These are phyloP conservation scores for Peribatodes rhomboidaria DNA, from an alignment of 2,888 invertebrate genomes.

Conservation along the genomic window DNA sequence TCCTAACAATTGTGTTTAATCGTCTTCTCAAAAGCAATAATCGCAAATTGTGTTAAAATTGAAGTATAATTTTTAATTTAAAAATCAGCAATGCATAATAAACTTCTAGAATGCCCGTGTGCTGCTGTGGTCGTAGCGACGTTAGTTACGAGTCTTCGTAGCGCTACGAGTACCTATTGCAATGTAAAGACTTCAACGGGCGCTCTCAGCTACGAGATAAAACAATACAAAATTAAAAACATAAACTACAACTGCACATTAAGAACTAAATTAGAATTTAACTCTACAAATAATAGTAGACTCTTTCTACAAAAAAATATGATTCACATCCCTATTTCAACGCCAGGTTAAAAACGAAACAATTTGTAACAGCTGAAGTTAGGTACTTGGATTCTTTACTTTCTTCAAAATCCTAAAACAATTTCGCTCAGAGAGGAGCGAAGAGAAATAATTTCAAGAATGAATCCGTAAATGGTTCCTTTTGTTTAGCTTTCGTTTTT, in stretches of 20 bases:
- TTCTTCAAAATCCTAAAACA: slow-evolving; percentile 52
- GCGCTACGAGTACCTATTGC: slow-evolving; percentile 47
- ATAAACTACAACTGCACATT: slow-evolving; percentile 14
- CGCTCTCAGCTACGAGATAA: slow-evolving; percentile 35
- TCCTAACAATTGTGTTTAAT: too few species aligned
- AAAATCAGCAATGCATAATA: background rate
- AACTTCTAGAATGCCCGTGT: background rate
- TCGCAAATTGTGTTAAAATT: background rate
- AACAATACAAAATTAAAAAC: slow-evolving; percentile 37
- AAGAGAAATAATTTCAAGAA: slow-evolving; percentile 52
- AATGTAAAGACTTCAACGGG: slow-evolving; percentile 54
- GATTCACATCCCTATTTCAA: slow-evolving; percentile 5
- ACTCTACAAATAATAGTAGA: slow-evolving; percentile 5
- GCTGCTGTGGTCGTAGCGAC: slow-evolving; percentile 7
- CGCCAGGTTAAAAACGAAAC: slow-evolving; percentile 26
- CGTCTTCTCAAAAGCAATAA: too few species aligned
- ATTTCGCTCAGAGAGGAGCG: slow-evolving; percentile 47
- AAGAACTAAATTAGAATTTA: slow-evolving; percentile 18
- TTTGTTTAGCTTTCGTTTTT: slow-evolving; percentile 48
- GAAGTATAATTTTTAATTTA: background rate
- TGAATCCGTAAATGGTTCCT: slow-evolving; percentile 53
- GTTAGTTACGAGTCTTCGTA: slow-evolving; percentile 22
- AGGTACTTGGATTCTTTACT: slow-evolving; percentile 31
- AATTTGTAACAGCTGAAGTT: slow-evolving; percentile 31
- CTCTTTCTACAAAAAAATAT: background rate